Base-by-base conservation (phyloP, 2,888 invertebrate species). In the Itoplectis maculator region DNA sequence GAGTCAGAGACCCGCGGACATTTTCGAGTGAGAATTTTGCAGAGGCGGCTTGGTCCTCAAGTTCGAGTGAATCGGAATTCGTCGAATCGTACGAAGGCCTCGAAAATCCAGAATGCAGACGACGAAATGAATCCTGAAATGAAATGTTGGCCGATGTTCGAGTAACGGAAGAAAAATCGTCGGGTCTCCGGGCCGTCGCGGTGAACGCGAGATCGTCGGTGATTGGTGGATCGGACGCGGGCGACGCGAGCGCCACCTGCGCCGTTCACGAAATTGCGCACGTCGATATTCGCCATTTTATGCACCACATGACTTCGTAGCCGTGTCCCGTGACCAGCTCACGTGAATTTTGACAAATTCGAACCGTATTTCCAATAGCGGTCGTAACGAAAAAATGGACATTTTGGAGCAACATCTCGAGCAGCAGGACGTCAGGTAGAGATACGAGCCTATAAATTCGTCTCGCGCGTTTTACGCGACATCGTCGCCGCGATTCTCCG, bases 291-390 rank as follows among this genome's bases (percentile, higher is more conserved):
- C 89, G 91, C 92, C 92, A 92, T 92, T 88, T 92, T 92, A 86
- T 88, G 86, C 87, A 92, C 92, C 92, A 93, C 92, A 92, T 93
- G 92, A 93, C 92, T 92, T 92, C 92, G 90, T 92, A 92, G 92
- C 89, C 89, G 92, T 92, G 92, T 92, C 93, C 92, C 92, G 93
- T 92, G 92, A 93, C 92, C 92, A 92, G 91, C 92, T 92, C 92
- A 93, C 92, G 92, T 93, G 92, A 93, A 92, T 92, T 92, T 92
- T 89, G 90, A 90, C 90, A 90, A 92, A 92, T 92, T 92, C 92
- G 92, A 92, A 92, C 91, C 86, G 89, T 91, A 90, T 88, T 90
- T 88, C n/a, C 37, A 15, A 37, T 37, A 15, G 37, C 61, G 61
- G 18, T 85, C 86, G 81, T 85, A 83, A 83, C 85, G 85, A 85